These are phyloP conservation scores for Polymixis lichenea DNA, from an alignment of 2,888 invertebrate genomes.

Conservation along the genomic window DNA sequence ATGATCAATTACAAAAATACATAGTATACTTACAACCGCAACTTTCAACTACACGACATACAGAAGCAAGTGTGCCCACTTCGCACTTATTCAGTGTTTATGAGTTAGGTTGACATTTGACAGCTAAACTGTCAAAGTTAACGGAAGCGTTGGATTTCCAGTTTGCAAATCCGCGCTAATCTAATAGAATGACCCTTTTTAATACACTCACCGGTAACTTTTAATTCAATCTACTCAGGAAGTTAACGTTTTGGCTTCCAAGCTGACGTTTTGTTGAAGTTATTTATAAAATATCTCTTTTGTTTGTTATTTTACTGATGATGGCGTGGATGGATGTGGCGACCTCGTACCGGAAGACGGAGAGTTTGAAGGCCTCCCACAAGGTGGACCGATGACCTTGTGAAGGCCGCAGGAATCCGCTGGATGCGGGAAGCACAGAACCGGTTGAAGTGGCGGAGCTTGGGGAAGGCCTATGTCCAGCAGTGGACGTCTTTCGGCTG, in stretches of 20 bases:
- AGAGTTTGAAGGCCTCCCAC: no score
- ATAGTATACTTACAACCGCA: neutral
- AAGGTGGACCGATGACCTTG: no score
- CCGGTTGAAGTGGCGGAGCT: no score
- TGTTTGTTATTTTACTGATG: no score
- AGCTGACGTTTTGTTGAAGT: neutral
- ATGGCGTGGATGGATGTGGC: no score
- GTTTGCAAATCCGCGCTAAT: constrained; percentile 13
- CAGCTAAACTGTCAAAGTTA: constrained; percentile 32
- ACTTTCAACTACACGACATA: neutral
- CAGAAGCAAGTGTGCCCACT: neutral
- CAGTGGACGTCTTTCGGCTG: no score
- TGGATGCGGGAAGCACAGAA: no score
- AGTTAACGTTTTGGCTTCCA: neutral
- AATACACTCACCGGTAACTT: constrained; percentile 15
- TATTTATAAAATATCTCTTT: neutral
- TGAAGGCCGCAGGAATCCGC: no score
- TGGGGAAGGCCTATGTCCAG: no score
- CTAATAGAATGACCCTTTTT: constrained; percentile 30
- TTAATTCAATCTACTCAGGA: constrained; percentile 15
- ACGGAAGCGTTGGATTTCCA: neutral
- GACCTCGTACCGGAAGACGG: no score
- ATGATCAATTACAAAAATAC: neutral
- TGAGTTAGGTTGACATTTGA: constrained; percentile 32
- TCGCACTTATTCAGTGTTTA: neutral